Base-by-base conservation (phyloP, 1,140 invertebrate genomes). In the Atta cephalotes region DNA sequence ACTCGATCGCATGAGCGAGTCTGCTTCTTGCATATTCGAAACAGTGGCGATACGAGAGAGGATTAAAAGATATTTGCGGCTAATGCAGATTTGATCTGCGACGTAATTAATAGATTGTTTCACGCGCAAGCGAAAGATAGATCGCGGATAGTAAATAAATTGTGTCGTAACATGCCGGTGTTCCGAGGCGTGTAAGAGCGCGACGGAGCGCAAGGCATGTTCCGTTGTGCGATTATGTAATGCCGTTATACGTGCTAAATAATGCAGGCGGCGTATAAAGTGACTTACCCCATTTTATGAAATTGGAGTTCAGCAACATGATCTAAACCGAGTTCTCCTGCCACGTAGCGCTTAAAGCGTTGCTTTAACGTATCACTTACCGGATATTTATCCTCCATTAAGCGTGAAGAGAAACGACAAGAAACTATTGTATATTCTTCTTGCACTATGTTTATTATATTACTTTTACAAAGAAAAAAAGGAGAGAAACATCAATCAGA, bases 271-370 rank as follows among this genome's bases (percentile, higher is more conserved):
- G 80, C 70, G 56, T 76, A 62, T 76, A 84, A 84, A 76, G 80
- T 76, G 80, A 84, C 80, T 84, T 74, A 60, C 66, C 39, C 21
- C 53, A 74, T 82, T 82, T 82, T 84, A 84, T 74, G 80, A 84
- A 76, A 84, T 76, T 84, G 56, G 80, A 84, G 70, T 76, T 71
- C 66, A 45, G 79, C 79, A 76, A 84, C 80, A 45, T 84, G 80
- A 84, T 76, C 53, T 84, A 76, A 84, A 84, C 68, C 49, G 25
- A 82, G 68, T 62, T 84, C 56, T 58, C 80, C 70, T 76, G 56
- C 68, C 39, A 53, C 45, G 62, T 39, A 56, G 62, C 63, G 70
- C 56, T 76, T 84, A 82, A 66, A 82, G 56, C 68, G 56, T 31
- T 31, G 28, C 9, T 10, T 3, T 70, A 49, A 74, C 25, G 56